Evolutionary conservation across 2,797 vertebrate species (phyloP).

Genomic region (Anguilla anguilla): DNA sequence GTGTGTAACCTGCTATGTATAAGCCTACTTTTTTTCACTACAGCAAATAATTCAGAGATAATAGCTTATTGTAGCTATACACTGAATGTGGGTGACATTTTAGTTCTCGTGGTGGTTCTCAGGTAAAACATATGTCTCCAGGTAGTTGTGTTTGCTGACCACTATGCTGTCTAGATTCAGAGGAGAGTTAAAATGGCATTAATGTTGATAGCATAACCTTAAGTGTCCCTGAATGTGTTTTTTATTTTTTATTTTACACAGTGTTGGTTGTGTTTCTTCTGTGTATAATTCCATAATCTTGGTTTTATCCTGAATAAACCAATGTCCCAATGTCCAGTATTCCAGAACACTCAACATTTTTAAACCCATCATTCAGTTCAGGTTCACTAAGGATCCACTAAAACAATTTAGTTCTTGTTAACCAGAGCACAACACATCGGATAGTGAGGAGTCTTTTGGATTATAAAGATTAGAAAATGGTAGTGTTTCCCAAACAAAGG

Average conservation of each 20-base stretch:
- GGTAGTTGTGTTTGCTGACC: not conserved
- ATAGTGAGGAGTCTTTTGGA: constrained; percentile 58
- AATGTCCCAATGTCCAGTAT: too few species aligned
- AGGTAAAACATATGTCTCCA: not conserved
- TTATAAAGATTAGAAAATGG: constrained; percentile 57
- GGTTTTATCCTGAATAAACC: not conserved
- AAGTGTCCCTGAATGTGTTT: not conserved
- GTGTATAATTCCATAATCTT: constrained; percentile 33
- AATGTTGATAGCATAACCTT: not conserved
- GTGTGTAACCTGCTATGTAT: not conserved
- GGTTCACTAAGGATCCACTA: constrained; percentile 46
- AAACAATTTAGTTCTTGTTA: constrained; percentile 59
- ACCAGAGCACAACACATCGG: constrained; percentile 56
- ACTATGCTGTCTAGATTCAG: not conserved
- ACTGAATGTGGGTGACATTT: not conserved
- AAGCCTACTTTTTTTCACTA: not conserved
- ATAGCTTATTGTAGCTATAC: not conserved
- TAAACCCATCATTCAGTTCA: constrained; percentile 44
- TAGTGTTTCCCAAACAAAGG: constrained; percentile 54
- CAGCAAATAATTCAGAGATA: not conserved
- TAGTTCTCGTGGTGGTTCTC: not conserved
- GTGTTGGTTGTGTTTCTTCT: constrained; percentile 8
- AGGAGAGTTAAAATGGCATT: not conserved
- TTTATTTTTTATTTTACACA: too few species aligned
- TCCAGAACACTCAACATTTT: constrained; percentile 14